phyloP scores from a whole-genome alignment of 2,797 vertebrate genomes.

The Parauchenoglanis ngamensis region DNA sequence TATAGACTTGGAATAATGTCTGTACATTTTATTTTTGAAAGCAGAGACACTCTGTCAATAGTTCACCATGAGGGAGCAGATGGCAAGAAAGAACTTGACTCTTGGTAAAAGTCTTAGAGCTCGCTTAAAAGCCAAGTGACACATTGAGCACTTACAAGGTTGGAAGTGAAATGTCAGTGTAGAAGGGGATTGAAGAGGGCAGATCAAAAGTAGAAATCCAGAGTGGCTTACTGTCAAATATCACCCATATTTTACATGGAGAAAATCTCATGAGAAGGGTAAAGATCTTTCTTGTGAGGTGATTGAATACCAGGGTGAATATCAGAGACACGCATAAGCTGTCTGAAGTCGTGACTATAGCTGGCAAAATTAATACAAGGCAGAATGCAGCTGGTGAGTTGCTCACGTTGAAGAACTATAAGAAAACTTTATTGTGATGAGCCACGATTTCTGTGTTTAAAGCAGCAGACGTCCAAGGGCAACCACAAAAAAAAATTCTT shows the following conservation, averaged over 20 bases:
- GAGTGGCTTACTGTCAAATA: conserved; percentile 36
- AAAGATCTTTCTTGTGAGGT: conserved; percentile 17
- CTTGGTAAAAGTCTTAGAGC: conserved; percentile 17
- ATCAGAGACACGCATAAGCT: conserved; percentile 37
- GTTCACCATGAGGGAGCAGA: conserved; percentile 17
- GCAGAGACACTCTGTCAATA: conserved; percentile 16
- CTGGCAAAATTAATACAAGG: conserved; percentile 35
- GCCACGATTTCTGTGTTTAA: conserved; percentile 1
- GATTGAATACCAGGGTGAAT: conserved; percentile 27
- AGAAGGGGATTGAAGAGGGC: conserved; percentile 17
- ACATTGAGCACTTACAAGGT: conserved; percentile 23
- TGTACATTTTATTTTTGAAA: background rate
- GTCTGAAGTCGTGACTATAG: conserved; percentile 24
- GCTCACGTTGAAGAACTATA: conserved; percentile 5
- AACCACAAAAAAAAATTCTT: background rate
- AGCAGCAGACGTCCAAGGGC: background rate
- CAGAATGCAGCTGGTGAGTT: conserved; percentile 18
- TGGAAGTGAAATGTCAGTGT: conserved; percentile 31
- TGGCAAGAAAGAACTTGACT: conserved; percentile 9
- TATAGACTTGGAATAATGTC: background rate
- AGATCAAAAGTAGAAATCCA: conserved; percentile 22
- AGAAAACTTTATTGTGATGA: conserved; percentile 26
- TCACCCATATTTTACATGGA: conserved; percentile 23
- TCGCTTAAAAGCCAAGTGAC: conserved; percentile 33
- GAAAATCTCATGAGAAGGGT: conserved; percentile 13